Evolutionary conservation across 2,888 invertebrate species (phyloP).

Genomic region (Chrysomela aeneicollis): DNA sequence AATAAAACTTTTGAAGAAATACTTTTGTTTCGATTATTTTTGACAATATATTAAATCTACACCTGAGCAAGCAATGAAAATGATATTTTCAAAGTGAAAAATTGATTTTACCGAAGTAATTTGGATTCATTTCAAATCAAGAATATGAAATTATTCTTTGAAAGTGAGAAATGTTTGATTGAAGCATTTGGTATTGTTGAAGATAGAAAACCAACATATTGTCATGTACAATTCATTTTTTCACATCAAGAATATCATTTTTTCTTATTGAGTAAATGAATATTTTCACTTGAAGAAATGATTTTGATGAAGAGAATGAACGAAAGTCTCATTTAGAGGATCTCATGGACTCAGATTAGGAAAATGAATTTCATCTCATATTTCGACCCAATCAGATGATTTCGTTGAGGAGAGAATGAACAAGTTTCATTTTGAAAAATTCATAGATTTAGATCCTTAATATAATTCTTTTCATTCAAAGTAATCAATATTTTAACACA

Average conservation of each 20-base stretch:
- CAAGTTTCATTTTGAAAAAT: conserved; percentile 4
- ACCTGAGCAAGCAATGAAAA: conserved; percentile 12
- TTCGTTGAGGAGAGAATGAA: conserved; percentile 12
- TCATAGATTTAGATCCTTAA: conserved; percentile 9
- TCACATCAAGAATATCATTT: conserved; percentile 10
- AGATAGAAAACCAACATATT: conserved; percentile 1
- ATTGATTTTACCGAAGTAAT: conserved; percentile 7
- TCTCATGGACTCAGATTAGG: conserved; percentile 3
- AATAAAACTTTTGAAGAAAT: conserved; percentile 9
- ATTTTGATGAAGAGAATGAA: conserved; percentile 8
- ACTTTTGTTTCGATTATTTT: conserved; percentile 15
- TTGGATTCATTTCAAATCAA: conserved; percentile 13
- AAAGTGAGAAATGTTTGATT: conserved; percentile 9
- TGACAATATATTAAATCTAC: background rate
- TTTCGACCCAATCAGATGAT: conserved; percentile 1
- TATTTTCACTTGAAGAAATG: conserved; percentile 11
- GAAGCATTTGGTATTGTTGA: conserved; percentile 4
- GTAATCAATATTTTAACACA: conserved; percentile 3
- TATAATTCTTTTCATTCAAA: conserved; percentile 7
- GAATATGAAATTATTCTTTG: conserved; percentile 7
- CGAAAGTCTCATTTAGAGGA: conserved; percentile 7
- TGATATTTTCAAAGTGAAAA: conserved; percentile 9
- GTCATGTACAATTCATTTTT: conserved; percentile 4
- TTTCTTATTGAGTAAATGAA: background rate
- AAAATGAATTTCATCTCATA: conserved; percentile 10